A percentile compares a stretch with the other conserved stretches of the same genome.
Conservation (phyloP, 2,797 vertebrate genomes). For the Oreonectes daqikongensis region DNA sequence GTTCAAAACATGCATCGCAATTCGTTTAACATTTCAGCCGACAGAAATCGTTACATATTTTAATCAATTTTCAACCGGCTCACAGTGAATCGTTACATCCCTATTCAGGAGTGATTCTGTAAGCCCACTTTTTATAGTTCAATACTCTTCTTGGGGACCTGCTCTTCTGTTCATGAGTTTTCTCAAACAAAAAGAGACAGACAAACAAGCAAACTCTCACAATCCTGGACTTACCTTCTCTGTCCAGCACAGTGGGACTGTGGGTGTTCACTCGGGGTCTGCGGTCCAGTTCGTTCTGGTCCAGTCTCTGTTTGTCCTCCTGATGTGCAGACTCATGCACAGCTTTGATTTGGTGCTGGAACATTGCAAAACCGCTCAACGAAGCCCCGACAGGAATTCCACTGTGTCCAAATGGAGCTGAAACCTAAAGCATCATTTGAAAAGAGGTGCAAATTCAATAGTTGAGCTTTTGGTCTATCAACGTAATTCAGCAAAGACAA, state of each 20-base stretch:
- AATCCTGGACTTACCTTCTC: conserved; percentile 82
- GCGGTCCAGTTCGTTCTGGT: conserved; percentile 86
- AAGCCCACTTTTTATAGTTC: conserved; percentile 24
- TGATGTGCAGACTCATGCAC: conserved; percentile 90
- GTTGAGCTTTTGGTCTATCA: too few relatives aligned
- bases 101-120: conserved; percentile 10
- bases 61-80: too few relatives aligned
- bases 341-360: conserved; percentile 94
- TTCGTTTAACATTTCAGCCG: too few relatives aligned
- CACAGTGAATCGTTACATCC: too few relatives aligned
- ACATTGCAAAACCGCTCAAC: conserved; percentile 88
- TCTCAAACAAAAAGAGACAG: conserved; percentile 41
- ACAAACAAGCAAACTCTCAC: not conserved
- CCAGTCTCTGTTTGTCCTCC: conserved; percentile 93
- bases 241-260: conserved; percentile 85
- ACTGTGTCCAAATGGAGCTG: conserved; percentile 67
- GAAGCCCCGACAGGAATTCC: conserved; percentile 75
- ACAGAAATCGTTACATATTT: too few relatives aligned
- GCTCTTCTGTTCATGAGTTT: conserved; percentile 22
- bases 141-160: conserved; percentile 15
- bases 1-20: too few relatives aligned
- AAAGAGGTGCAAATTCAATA: not conserved
- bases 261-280: conserved; percentile 80
- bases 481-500: too few relatives aligned
- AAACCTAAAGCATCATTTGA: conserved; percentile 64